phyloP scores from a whole-genome alignment of 1,140 invertebrate species.

The Drosophila kikkawai region DNA sequence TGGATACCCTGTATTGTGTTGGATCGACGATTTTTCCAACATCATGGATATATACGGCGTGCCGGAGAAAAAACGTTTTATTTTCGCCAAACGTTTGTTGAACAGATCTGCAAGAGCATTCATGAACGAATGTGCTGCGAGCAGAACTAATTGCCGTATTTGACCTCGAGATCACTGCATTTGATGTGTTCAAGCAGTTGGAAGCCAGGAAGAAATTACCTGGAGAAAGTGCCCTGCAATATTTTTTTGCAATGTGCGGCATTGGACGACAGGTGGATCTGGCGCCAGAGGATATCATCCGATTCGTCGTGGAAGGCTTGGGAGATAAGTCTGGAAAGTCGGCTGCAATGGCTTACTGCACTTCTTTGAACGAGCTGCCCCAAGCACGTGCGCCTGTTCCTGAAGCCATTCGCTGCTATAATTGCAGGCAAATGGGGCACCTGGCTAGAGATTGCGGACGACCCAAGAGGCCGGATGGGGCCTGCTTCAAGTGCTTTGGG shows the following conservation, averaged over 20 bases:
- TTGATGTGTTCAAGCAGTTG: no score
- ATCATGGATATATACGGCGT: not conserved
- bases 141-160: not conserved
- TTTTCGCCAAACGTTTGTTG: not conserved
- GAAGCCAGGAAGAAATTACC: not conserved
- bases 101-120: not conserved
- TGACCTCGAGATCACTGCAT: no score
- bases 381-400: no score
- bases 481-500: constrained; percentile 11
- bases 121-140: not conserved
- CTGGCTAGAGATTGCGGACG: not conserved
- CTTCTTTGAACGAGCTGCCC: no score
- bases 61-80: not conserved
- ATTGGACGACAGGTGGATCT: not conserved
- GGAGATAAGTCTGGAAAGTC: not conserved
- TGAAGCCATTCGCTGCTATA: constrained; percentile 1
- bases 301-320: constrained; percentile 2
- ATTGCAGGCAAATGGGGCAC: not conserved
- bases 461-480: constrained; percentile 10
- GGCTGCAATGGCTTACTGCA: not conserved
- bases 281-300: not conserved
- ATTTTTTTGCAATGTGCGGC: not conserved
- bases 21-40: not conserved
- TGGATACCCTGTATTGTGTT: not conserved
- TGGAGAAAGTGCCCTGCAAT: not conserved